Evolutionary conservation across 2,888 invertebrate genomes (phyloP), one percentile per base, ranked within the genome.

Genomic region (Pachliopta kotzebuea): DNA sequence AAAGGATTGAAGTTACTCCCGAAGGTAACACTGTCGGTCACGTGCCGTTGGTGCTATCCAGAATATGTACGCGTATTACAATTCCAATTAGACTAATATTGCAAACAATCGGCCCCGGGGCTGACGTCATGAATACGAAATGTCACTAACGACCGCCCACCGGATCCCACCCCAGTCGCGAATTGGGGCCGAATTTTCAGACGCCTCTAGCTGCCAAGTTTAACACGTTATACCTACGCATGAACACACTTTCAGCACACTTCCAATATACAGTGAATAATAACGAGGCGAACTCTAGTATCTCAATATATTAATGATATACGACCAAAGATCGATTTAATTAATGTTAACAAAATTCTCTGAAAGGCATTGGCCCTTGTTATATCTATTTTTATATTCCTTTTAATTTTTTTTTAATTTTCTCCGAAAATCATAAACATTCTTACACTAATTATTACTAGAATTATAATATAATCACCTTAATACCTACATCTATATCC

Each of bases 51-150:
- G 67, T 68, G 74, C 73, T 73, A 80, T 78, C 74, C 77, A 72
- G 79, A 83, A 83, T 87, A 83, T 84, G 83, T 86, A 82, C 83
- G 74, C 80, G 84, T 88, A 88, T 90, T 89, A 88, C 90, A 89
- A 89, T 90, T 84, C 83, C 90, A 91, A 90, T 91, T 91, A 90
- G 88, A 88, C 85, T 90, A 89, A 90, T 90, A 90, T 90, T 88
- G 90, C 91, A 91, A 91, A 91, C 90, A 90, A 91, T 90, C 88
- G 90, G 86, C 86, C 82, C 85, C 78, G 83, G 70, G 86, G 84
- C 83, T 85, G 85, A 85, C 88, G 90, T 87, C 88, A 90, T 90
- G 91, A 90, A 91, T 91, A 90, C 90, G 85, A 88, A 90, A 90
- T 90, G 86, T 87, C 89, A 84, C 90, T 90, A 90, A 90, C 91